phyloP scores from a whole-genome alignment of 37 sponge, comb jelly and placozoan species.

The Ianthella basta region DNA sequence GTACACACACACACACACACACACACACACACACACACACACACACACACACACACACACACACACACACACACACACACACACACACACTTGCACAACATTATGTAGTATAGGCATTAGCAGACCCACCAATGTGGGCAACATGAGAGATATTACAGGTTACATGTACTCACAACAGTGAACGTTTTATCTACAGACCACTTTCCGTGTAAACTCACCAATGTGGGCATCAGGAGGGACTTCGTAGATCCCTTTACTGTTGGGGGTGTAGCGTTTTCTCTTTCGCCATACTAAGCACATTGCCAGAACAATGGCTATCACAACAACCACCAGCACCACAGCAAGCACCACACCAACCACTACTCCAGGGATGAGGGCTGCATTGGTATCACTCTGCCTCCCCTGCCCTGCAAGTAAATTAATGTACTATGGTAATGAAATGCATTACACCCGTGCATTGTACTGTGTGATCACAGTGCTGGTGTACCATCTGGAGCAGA shows the following conservation, averaged over 20 bases:
- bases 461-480: no score
- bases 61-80: background rate
- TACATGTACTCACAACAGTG: no score
- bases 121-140: no score
- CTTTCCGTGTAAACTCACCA: conserved; percentile 2
- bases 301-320: background rate
- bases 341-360: background rate
- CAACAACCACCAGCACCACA: background rate
- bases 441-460: no score
- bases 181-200: no score
- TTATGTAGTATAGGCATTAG: no score
- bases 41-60: background rate
- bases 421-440: no score
- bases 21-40: background rate
- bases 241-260: background rate
- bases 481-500: no score
- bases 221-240: background rate
- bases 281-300: background rate
- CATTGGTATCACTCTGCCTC: no score
- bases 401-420: no score
- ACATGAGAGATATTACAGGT: no score
- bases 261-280: background rate
- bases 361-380: background rate
- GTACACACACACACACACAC: background rate
- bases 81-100: background rate